Evolutionary conservation across 2,113 vertebrate species (phyloP), one percentile per base, ranked within the genome.

Genomic region (Paedocypris sp.): DNA sequence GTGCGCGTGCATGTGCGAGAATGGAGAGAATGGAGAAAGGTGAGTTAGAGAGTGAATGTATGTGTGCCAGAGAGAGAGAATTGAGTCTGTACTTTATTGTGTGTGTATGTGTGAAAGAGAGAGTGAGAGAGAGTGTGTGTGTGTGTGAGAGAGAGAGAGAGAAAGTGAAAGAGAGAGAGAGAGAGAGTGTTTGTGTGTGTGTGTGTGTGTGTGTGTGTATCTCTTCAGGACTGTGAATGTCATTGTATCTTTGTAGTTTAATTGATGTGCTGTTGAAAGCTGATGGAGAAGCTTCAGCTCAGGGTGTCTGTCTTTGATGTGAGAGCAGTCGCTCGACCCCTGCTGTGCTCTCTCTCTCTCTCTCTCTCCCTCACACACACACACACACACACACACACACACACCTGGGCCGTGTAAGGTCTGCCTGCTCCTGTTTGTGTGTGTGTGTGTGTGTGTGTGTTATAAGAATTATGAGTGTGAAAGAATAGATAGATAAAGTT

Each of bases 251-350:
- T 86, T 87, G 85, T 87, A 86, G 84, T 87, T 87, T 87, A 86
- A 87, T 87, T 87, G 85, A 87, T 87, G 81, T 83, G 80, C 43
- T 80, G 84, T 87, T 87, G 84, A 87, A 86, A 87, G 84, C 81
- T 76, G 81, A 72, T 80, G 79, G 77, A 81, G 80, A 83, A 79
- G 81, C 73, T 75, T 81, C 73, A 75, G 82, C 79, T 82, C 81
- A 75, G 83, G 80, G 80, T 77, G 80, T 72, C 80, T 73, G 76
- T 78, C 80, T 83, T 87, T 87, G 84, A 87, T 87, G 84, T 86
- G 79, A 79, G 81, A 85, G 83, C 82, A 85, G 82, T 84, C 82
- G 84, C 82, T 75, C 74, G 46, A 18, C 74, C 78, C 83, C 81
- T 74, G 81, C 80, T 76, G 83, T 23, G 80, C 68, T 66, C 75